Evolutionary conservation across 2,888 invertebrate species (phyloP).

Genomic region (Sesamia inferens): DNA sequence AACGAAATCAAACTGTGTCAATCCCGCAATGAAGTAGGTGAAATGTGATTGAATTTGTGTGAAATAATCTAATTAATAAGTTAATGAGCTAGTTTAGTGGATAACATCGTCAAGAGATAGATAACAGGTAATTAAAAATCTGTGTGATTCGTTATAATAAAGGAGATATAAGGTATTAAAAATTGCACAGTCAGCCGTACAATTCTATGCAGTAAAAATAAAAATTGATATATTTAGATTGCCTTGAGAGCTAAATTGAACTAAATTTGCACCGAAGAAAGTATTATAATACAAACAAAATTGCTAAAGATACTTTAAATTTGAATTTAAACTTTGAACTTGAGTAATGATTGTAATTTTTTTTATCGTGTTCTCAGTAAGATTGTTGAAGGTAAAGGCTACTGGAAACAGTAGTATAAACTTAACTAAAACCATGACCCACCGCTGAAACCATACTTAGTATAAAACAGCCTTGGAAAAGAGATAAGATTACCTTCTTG

Average conservation of each 20-base stretch:
- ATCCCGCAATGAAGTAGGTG: constrained; percentile 59
- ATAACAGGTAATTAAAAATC: constrained; percentile 59
- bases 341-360: constrained; percentile 6
- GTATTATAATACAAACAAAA: not conserved
- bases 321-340: constrained; percentile 21
- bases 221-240: constrained; percentile 68
- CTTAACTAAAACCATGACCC: constrained; percentile 21
- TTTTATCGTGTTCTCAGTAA: not conserved
- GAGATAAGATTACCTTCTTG: constrained; percentile 67
- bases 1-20: constrained; percentile 58
- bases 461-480: constrained; percentile 63
- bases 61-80: constrained; percentile 70
- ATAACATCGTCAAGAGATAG: constrained; percentile 53
- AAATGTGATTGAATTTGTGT: constrained; percentile 63
- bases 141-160: constrained; percentile 6
- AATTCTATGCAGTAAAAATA: constrained; percentile 52
- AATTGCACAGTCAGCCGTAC: constrained; percentile 68
- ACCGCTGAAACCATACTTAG: constrained; percentile 60
- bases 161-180: constrained; percentile 25
- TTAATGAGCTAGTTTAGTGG: constrained; percentile 70
- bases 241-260: constrained; percentile 55
- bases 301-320: not conserved
- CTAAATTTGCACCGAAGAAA: constrained; percentile 24
- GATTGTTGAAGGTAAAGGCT: constrained; percentile 33
- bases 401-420: constrained; percentile 6